Evolutionary conservation across 2,797 vertebrate genomes (phyloP).

Genomic region (Chelidonichthys spinosus): DNA sequence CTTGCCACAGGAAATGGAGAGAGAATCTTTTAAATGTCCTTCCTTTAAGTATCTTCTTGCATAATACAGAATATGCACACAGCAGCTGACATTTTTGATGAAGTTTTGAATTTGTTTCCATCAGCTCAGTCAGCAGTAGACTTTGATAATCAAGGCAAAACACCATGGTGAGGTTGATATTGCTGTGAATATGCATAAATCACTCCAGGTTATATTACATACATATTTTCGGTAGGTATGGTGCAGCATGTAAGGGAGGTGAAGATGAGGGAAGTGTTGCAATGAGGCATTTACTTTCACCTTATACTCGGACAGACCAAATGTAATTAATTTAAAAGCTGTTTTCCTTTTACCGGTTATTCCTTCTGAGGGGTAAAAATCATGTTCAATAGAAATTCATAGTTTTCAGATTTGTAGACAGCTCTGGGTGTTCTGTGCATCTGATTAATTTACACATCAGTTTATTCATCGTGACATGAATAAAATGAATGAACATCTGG

Average conservation of each 20-base stretch:
- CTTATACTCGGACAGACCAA: neutral
- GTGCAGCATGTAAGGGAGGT: neutral
- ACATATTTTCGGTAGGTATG: neutral
- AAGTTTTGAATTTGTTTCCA: neutral
- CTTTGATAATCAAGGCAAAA: neutral
- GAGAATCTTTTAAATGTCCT: neutral
- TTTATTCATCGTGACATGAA: constrained; percentile 18
- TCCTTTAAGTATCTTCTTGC: neutral
- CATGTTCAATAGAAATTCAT: neutral
- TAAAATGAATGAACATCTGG: constrained; percentile 20
- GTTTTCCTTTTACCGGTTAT: too few relatives aligned
- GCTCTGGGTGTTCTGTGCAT: neutral
- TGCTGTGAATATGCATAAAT: neutral
- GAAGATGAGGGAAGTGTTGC: neutral
- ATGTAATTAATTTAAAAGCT: too few relatives aligned
- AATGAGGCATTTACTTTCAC: neutral
- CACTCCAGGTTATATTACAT: neutral
- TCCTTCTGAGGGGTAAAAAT: too few relatives aligned
- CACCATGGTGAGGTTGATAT: neutral
- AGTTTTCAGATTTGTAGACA: constrained; percentile 3
- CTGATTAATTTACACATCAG: constrained; percentile 6
- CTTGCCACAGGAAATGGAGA: constrained; percentile 1
- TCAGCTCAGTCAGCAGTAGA: neutral
- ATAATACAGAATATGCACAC: constrained; percentile 14
- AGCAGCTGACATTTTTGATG: neutral